Base-by-base conservation (phyloP, 2,797 vertebrate species). In the Synanceia verrucosa region DNA sequence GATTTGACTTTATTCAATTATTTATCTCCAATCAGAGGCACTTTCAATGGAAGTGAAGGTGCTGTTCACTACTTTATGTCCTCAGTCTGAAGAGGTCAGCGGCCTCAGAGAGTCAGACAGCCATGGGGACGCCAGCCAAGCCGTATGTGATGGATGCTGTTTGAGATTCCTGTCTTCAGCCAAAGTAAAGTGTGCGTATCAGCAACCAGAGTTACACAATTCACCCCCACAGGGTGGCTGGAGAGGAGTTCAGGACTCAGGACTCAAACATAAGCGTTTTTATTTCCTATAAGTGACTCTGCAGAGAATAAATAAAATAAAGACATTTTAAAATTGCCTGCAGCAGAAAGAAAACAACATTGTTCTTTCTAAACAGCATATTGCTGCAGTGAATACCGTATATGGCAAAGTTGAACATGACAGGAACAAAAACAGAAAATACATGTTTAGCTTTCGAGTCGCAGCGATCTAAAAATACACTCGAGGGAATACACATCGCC, bases 351-450 rank as follows among this genome's bases (percentile, higher is more conserved):
- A 65, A n/a, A n/a, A n/a, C n/a, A n/a, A n/a, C n/a, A 28, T 52
- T 19, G 16, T 63, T 7, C 43, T 19, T 26, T 48, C 18, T 23
- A 7, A 37, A 2, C 23, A 41, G 64, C 23, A 50, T 4, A 39
- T 62, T 62, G 29, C 43, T 31, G 24, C 47, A 55, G 46, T 43
- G 21, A 19, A 10, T 1, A 18, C 75, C 73, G 70, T 76, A 83
- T 76, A 81, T 66, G 81, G 81, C 39, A 29, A 78, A 26, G 36
- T 11, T 19, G 19, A 60, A 41, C 23, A 39, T 59, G 48, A 60
- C 23, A 24, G 28, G 13, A 72, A 73, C 31, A 57, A 65, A 36
- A 66, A 56, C 24, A n/a, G 26, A 74, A 70, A 68, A 75, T 47
- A 34, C 37, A 64, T 44, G 48, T 73, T 70, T 53, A 36, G 3